Base-by-base conservation (phyloP, 1,140 invertebrate genomes). In the Acromyrmex charruanus region DNA sequence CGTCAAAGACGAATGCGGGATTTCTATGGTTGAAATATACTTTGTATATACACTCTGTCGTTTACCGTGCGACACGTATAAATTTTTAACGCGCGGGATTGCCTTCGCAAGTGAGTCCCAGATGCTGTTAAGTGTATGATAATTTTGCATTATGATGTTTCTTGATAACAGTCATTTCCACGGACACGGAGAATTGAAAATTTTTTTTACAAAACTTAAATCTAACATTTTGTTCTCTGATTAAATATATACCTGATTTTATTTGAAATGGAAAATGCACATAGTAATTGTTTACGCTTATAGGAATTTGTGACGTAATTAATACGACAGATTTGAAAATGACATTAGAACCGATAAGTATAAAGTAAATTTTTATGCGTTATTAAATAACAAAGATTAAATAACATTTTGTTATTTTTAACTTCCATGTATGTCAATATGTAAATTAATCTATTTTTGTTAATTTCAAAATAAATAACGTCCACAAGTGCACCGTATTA, bases 31-130 rank as follows among this genome's bases (percentile, higher is more conserved):
- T 79, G 59, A 66, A 79, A 35, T 79, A 79, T 66, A 66, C 25
- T 61, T 77, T 35, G 59, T 66, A 58, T 79, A 79, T 49, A 66
- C 39, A 51, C 12, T 49, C 58, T 77, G 59, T 79, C 77, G 59
- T 79, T 79, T 79, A 79, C 35, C 44, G 44, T 66, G 77, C 39
- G 77, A 79, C 77, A 79, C 77, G 77, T 79, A 49, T 28, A 66
- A 28, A 79, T 51, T 79, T 79, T 79, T 79, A 49, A 49, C 39
- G 59, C 28, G 59, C 39, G 25, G 18, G 12, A 77, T 77, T 66
- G 44, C 59, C 39, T 49, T 77, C 16, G 59, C 58, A 61, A 75
- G 21, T 12, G 77, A 66, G 39, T 66, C 25, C 44, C 77, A 44
- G 39, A 25, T 49, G 44, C 59, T 49, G 12, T 31, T 39, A 5